These are phyloP conservation scores for Mesembrinibis cayennensis DNA, from an alignment of 2,113 vertebrate genomes.

Conservation along the genomic window DNA sequence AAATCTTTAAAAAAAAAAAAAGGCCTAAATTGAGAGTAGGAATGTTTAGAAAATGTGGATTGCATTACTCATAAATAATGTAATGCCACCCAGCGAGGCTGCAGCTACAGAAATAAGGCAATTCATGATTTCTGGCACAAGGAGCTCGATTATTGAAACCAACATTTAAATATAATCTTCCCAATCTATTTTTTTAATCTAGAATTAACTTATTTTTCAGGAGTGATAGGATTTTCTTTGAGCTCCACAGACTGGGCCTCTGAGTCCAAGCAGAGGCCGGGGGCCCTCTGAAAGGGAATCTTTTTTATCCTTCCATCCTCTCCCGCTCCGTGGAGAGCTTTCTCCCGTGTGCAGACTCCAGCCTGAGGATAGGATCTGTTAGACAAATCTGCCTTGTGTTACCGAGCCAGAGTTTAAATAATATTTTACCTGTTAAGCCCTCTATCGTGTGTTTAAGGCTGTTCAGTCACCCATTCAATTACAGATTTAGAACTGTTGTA, in stretches of 20 bases:
- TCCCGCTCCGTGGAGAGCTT: neutral
- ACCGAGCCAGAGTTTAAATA: neutral
- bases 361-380: neutral
- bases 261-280: neutral
- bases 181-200: neutral
- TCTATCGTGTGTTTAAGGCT: neutral
- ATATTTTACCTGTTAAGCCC: neutral
- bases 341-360: neutral
- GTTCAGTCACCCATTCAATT: neutral
- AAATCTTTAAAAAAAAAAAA: neutral
- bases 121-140: conserved; percentile 10
- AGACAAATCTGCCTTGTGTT: neutral
- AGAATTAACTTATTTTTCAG: conserved; percentile 30
- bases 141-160: neutral
- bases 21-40: neutral
- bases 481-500: neutral
- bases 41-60: conserved; percentile 20
- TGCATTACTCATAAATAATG: conserved; percentile 51
- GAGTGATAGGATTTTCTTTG: conserved; percentile 13
- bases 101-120: neutral
- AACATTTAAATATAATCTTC: neutral
- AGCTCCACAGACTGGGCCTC: conserved; percentile 2
- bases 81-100: neutral
- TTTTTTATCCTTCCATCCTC: neutral
- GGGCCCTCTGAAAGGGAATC: conserved; percentile 36